phyloP scores from a whole-genome alignment of 2,113 vertebrate species.

The western clawed frog (Xenopus tropicalis) region UCB_Xtro_10.0 CM004445.2:107548001-107548500 shows the following conservation, averaged over 20 bases:
- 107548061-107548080: conserved; percentile 54
- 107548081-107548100: conserved; percentile 48
- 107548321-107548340: too few species aligned
- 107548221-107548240: too few species aligned
- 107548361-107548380: conserved; percentile 63
- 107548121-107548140: conserved; percentile 55
- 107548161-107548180: not conserved
- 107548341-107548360: conserved; percentile 62
- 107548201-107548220: too few species aligned
- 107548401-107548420: conserved; percentile 69
- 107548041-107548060: conserved; percentile 65
- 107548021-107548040: not conserved
- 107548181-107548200: too few species aligned
- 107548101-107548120: conserved; percentile 69
- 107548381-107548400: conserved; percentile 69
- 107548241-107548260: too few species aligned
- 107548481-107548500: not conserved
- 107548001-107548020: not conserved
- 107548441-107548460: conserved; percentile 68
- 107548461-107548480: conserved; percentile 53
- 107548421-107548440: conserved; percentile 65
- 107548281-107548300: too few species aligned
- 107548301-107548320: too few species aligned
- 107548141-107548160: conserved; percentile 48
- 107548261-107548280: too few species aligned